Conservation (phyloP, 2,888 invertebrate species). For the Caenorhabditis japonica region DNA sequence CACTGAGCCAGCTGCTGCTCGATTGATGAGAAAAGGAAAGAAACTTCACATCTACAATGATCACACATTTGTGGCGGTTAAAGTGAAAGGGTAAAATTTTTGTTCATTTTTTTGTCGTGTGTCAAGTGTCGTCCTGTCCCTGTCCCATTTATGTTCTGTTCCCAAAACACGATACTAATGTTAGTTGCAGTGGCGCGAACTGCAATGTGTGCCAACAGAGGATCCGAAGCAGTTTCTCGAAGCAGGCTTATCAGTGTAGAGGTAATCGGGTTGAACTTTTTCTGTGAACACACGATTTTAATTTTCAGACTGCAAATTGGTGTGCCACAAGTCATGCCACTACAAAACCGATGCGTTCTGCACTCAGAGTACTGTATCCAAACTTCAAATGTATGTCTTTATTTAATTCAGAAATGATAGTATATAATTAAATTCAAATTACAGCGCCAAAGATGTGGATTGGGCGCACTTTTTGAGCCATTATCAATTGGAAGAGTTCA, state of each 20-base stretch:
- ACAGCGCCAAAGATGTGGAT: slow-evolving; percentile 72
- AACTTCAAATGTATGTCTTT: slow-evolving; percentile 65
- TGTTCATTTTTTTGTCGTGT: slow-evolving; percentile 1
- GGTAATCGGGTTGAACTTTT: slow-evolving; percentile 64
- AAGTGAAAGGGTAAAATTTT: slow-evolving; percentile 71
- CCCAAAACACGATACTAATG: slow-evolving; percentile 44
- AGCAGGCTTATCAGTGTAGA: slow-evolving; percentile 77
- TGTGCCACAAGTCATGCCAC: slow-evolving; percentile 77
- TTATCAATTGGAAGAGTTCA: slow-evolving; percentile 72
- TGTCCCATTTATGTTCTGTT: slow-evolving; percentile 27
- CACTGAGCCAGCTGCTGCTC: slow-evolving; percentile 64
- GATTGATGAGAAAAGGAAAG: slow-evolving; percentile 74
- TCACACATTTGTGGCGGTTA: slow-evolving; percentile 77
- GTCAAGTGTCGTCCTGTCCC: not conserved
- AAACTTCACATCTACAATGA: slow-evolving; percentile 77
- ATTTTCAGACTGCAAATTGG: slow-evolving; percentile 75
- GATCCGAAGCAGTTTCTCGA: slow-evolving; percentile 74
- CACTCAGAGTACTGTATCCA: slow-evolving; percentile 67
- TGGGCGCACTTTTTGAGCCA: slow-evolving; percentile 74
- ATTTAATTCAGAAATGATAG: not conserved
- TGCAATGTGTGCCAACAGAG: slow-evolving; percentile 75
- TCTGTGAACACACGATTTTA: not conserved
- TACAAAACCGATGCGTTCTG: slow-evolving; percentile 73
- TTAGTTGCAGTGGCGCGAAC: slow-evolving; percentile 71
- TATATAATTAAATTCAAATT: slow-evolving; percentile 11